Percentiles rank a stretch among this genome's conserved stretches.
phyloP scores from a whole-genome alignment of 2,888 invertebrate genomes.

The Bombylius major region DNA sequence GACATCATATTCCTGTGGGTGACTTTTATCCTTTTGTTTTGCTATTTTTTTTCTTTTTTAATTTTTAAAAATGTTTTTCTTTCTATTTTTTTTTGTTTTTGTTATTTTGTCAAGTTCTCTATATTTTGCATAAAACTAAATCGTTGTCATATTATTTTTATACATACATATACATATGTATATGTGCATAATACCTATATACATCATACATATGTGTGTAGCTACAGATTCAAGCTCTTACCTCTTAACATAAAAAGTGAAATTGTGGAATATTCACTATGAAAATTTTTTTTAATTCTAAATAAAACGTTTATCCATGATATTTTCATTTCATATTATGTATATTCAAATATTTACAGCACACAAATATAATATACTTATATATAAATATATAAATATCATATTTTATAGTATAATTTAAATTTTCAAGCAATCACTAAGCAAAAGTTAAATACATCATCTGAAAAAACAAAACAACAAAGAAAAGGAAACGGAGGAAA shows the following conservation, averaged over 20 bases:
- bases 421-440: constrained; percentile 1
- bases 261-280: too few relatives aligned
- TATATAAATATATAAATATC: background rate
- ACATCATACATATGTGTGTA: too few relatives aligned
- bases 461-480: constrained; percentile 1
- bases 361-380: too few relatives aligned
- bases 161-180: background rate
- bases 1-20: constrained; percentile 10
- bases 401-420: background rate
- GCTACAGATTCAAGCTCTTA: too few relatives aligned
- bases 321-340: too few relatives aligned
- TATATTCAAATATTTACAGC: too few relatives aligned
- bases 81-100: background rate
- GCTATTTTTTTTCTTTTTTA: background rate
- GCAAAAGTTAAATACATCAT: constrained; percentile 2
- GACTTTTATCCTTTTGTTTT: constrained; percentile 11
- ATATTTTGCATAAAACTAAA: background rate
- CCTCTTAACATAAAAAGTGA: too few relatives aligned
- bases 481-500: constrained; percentile 5
- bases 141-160: background rate
- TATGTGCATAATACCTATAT: too few relatives aligned
- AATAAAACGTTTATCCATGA: too few relatives aligned
- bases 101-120: background rate
- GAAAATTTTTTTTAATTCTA: too few relatives aligned
- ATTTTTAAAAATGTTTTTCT: background rate